Percentiles rank a stretch among this genome's conserved stretches.
Evolutionary conservation across 2,888 invertebrate species (phyloP).

Genomic region (Mesorhabditis sp.): DNA sequence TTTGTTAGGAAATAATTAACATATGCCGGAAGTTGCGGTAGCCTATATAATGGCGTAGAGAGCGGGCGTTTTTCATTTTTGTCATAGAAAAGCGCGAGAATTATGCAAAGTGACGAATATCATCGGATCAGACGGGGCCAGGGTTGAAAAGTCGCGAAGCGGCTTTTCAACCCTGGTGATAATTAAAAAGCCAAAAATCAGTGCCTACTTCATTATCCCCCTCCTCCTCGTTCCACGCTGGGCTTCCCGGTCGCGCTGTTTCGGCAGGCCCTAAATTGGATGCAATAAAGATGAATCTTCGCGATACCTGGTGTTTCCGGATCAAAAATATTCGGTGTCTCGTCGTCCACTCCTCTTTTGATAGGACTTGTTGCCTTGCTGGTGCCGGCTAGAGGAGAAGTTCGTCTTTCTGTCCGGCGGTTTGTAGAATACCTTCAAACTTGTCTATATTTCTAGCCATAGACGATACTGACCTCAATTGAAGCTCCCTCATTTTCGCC

Average conservation of each 20-base stretch:
- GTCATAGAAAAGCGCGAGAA: too few species aligned
- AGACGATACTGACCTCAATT: constrained; percentile 70
- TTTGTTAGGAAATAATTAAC: too few species aligned
- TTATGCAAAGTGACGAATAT: too few species aligned
- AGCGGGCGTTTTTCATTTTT: too few species aligned
- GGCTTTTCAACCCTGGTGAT: too few species aligned
- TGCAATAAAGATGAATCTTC: too few species aligned
- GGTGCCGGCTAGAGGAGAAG: constrained; percentile 15
- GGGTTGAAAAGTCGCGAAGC: too few species aligned
- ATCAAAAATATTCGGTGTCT: constrained; percentile 37
- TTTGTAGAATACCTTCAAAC: neutral
- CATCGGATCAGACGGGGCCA: too few species aligned
- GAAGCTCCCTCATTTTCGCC: constrained; percentile 78
- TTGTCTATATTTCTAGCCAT: too few species aligned
- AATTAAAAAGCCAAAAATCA: neutral
- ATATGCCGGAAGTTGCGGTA: too few species aligned
- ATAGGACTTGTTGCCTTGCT: constrained; percentile 8
- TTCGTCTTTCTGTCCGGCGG: constrained; percentile 16
- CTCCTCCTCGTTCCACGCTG: constrained; percentile 31
- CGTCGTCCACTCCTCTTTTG: constrained; percentile 5
- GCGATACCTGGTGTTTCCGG: constrained; percentile 40
- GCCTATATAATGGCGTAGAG: too few species aligned
- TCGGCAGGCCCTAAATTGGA: constrained; percentile 11
- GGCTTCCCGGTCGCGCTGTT: constrained; percentile 9
- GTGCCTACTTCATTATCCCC: constrained; percentile 49